A percentile compares a stretch with the other conserved stretches of the same genome.
Evolutionary conservation across 2,113 vertebrate genomes (phyloP).

Genomic region (Aphyosemion australe): DNA sequence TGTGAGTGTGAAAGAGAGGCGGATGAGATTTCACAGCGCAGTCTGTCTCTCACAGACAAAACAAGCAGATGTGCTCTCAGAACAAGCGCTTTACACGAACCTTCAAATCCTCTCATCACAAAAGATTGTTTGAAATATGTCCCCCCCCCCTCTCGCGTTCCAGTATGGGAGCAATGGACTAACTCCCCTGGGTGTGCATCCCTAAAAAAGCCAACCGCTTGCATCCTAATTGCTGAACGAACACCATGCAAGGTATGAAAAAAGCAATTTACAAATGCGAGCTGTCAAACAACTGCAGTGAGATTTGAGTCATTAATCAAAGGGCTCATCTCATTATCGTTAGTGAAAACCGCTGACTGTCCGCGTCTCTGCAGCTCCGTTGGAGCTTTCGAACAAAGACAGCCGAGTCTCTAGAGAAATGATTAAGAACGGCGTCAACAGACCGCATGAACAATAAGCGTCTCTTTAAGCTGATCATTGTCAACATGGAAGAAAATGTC

Average conservation of each 20-base stretch:
- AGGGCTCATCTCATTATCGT: constrained; percentile 66
- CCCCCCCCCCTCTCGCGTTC: constrained; percentile 18
- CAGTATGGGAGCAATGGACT: constrained; percentile 14
- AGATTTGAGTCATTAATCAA: constrained; percentile 72
- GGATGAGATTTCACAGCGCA: constrained; percentile 46
- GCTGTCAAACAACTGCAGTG: constrained; percentile 52
- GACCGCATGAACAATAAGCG: constrained; percentile 44
- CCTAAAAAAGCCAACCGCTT: constrained; percentile 45
- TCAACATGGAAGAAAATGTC: constrained; percentile 54
- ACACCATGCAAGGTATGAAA: constrained; percentile 40
- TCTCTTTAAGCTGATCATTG: constrained; percentile 59
- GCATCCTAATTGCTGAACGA: constrained; percentile 51
- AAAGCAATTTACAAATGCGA: constrained; percentile 65
- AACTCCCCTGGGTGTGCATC: constrained; percentile 24
- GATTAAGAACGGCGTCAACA: constrained; percentile 43
- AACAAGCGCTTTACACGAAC: constrained; percentile 31
- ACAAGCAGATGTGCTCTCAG: constrained; percentile 56
- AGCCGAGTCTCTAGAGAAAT: constrained; percentile 59
- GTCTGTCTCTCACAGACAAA: constrained; percentile 50
- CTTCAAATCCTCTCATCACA: constrained; percentile 44
- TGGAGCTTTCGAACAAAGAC: constrained; percentile 31
- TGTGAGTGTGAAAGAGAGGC: constrained; percentile 45
- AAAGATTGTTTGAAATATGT: constrained; percentile 43
- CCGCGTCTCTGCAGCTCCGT: constrained; percentile 45
- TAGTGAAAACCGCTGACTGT: constrained; percentile 70